A percentile compares a stretch with the other conserved stretches of the same genome.
Evolutionary conservation across 1,140 invertebrate genomes (phyloP).

Genomic region (Drosophila quadrilineata): DNA sequence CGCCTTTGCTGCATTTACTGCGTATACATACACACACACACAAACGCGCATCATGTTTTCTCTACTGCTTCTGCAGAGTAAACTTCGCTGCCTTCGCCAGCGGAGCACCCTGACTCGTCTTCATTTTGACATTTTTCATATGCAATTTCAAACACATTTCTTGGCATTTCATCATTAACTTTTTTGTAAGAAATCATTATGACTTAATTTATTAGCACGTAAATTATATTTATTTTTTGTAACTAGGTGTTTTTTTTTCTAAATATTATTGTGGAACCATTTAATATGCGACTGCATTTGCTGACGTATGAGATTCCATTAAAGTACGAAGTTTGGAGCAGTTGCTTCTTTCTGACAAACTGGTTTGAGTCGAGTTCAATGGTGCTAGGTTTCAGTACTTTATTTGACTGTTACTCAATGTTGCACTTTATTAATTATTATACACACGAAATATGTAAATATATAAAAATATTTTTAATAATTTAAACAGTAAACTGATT

Average conservation of each 20-base stretch:
- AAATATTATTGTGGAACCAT: neutral
- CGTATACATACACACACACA: neutral
- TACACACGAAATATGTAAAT: neutral
- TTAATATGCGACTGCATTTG: conserved; percentile 25
- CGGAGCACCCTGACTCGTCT: conserved; percentile 52
- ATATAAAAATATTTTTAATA: neutral
- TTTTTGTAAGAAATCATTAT: neutral
- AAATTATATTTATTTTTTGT: neutral
- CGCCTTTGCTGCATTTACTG: conserved; percentile 36
- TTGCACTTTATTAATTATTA: neutral
- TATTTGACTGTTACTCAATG: neutral
- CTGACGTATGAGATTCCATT: conserved; percentile 30
- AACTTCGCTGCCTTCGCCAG: conserved; percentile 42
- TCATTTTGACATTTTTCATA: conserved; percentile 33
- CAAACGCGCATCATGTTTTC: conserved; percentile 46
- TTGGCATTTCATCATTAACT: conserved; percentile 2
- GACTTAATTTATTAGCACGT: neutral
- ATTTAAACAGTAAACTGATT: neutral
- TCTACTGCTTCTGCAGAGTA: conserved; percentile 30
- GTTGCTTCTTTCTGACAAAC: conserved; percentile 22
- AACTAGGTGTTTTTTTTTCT: neutral
- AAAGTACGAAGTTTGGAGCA: conserved; percentile 13
- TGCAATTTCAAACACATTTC: conserved; percentile 15
- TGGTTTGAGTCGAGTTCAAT: conserved; percentile 21
- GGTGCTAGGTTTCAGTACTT: neutral